Evolutionary conservation across 2,888 invertebrate genomes (phyloP).

Genomic region (Heliconius aoede): DNA sequence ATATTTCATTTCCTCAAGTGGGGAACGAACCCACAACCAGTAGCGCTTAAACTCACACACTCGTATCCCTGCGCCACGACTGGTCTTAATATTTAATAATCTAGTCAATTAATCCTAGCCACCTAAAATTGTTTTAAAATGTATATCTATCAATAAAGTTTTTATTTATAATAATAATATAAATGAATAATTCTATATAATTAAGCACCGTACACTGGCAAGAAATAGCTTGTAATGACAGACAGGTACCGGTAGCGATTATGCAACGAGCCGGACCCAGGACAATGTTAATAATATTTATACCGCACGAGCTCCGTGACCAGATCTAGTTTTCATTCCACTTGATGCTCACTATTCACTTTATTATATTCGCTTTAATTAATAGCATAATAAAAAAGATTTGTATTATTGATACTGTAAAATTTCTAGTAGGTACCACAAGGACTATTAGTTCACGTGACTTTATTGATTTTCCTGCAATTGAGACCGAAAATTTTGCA

Average conservation of each 20-base stretch:
- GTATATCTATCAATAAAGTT: constrained; percentile 45
- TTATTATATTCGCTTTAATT: constrained; percentile 38
- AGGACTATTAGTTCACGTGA: too few relatives aligned
- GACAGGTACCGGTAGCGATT: constrained; percentile 66
- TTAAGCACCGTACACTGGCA: constrained; percentile 58
- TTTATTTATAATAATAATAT: constrained; percentile 49
- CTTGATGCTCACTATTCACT: constrained; percentile 44
- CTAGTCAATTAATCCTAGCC: constrained; percentile 31
- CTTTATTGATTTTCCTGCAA: too few relatives aligned
- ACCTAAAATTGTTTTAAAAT: constrained; percentile 44
- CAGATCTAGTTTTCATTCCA: constrained; percentile 55
- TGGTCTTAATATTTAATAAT: neutral
- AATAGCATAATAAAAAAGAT: constrained; percentile 39
- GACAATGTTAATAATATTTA: constrained; percentile 72
- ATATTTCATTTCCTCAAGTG: too few relatives aligned
- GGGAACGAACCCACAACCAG: too few relatives aligned
- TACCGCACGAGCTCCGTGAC: constrained; percentile 66
- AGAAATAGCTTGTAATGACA: constrained; percentile 61
- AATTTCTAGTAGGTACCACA: too few relatives aligned
- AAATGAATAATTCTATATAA: constrained; percentile 59
- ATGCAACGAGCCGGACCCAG: constrained; percentile 78
- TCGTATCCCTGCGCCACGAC: too few relatives aligned
- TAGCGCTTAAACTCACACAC: too few relatives aligned
- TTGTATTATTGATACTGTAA: too few relatives aligned
- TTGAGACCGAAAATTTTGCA: neutral